Evolutionary conservation across 1,140 invertebrate genomes (phyloP).

Genomic region (Caenorhabditis brenneri): DNA sequence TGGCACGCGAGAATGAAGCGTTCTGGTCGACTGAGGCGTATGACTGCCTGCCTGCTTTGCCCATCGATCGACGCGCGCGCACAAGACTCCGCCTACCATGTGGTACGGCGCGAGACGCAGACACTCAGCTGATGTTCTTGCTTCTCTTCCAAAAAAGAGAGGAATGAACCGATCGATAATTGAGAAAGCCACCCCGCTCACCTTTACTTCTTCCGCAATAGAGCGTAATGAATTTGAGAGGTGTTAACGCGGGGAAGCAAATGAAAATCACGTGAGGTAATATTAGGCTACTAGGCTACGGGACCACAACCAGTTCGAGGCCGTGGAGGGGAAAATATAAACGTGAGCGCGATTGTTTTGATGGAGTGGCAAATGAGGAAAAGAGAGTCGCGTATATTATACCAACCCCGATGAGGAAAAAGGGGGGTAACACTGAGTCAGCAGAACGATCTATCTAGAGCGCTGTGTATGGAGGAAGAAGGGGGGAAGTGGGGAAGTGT

Average conservation of each 20-base stretch:
- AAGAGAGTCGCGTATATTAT: not conserved
- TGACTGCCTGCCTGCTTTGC: not conserved
- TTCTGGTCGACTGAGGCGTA: not conserved
- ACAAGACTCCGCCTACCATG: not conserved
- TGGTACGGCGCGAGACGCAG: not conserved
- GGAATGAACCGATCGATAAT: not conserved
- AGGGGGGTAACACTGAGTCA: not conserved
- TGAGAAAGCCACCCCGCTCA: too few species aligned
- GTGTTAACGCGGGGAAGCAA: too few species aligned
- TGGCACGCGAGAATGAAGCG: constrained; percentile 15
- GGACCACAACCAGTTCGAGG: too few species aligned
- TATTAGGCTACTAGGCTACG: too few species aligned
- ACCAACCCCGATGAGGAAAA: not conserved
- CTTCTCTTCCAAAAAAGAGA: not conserved
- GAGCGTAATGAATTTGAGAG: too few species aligned
- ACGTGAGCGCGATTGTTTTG: not conserved
- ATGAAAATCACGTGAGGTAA: too few species aligned
- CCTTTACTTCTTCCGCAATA: too few species aligned
- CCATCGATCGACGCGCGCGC: constrained; percentile 6
- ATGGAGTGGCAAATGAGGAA: not conserved
- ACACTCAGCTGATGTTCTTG: not conserved
- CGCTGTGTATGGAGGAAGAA: not conserved
- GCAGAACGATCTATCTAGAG: not conserved
- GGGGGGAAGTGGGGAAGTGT: not conserved
- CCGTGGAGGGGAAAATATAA: too few species aligned